Evolutionary conservation across 2,888 invertebrate species (phyloP), one percentile per base, ranked within the genome.

Genomic region (Nomada goodeniana): DNA sequence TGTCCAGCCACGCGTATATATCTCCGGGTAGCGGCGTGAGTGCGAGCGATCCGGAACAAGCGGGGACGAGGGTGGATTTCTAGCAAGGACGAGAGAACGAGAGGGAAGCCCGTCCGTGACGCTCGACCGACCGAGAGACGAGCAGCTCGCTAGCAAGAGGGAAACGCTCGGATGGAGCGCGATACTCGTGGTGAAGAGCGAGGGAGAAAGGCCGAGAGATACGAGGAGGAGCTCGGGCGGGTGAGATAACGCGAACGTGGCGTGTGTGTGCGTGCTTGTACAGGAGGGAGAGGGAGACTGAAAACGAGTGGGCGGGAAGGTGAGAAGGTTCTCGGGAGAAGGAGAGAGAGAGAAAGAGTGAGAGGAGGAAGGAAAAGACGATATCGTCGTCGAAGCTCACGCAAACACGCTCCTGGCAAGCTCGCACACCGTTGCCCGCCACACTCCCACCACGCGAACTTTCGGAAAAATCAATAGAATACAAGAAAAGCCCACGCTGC

Each of bases 401-500:
- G 60, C 82, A 85, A 74, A 86, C 86, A 85, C 87, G 69, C 84
- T 76, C 85, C 81, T 78, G 84, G 77, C 84, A 83, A 76, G 82
- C 80, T 80, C 85, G 82, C 77, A 83, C 87, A 83, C 82, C 59
- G 91, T 90, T 88, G 89, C 90, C 91, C 87, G 88, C 87, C 88
- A 71, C 87, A 85, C 90, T 90, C 91, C 91, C 92, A 90, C 91
- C 89, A 90, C 86, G 85, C 93, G 94, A 94, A 95, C 95, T 95
- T 95, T 94, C 94, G 94, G 95, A 95, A 95, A 95, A 95, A 95
- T 95, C 95, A 95, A 95, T 95, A 95, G 94, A 94, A 94, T 95
- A 95, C 95, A 95, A 95, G 93, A 93, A 93, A 93, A 93, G 92
- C 91, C 89, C 91, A 89, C 88, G 90, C 89, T 88, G 87, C 89